Conservation (phyloP, 2,888 invertebrate species). For the Prosapia bicincta region DNA sequence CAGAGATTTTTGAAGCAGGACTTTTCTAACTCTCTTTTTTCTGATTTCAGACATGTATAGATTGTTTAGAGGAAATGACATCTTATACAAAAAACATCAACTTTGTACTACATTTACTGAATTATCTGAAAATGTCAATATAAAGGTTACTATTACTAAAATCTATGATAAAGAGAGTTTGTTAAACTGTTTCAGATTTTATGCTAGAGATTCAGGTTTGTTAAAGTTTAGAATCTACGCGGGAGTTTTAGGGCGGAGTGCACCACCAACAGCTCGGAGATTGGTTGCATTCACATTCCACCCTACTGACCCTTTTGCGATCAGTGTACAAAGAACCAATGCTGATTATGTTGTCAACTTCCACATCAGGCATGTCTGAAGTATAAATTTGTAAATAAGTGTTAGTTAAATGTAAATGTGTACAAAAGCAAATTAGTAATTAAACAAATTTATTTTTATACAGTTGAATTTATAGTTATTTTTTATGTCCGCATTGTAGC, state of each 20-base stretch:
- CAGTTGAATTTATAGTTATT: too few relatives aligned
- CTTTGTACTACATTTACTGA: too few relatives aligned
- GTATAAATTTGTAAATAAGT: background rate
- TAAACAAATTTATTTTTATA: too few relatives aligned
- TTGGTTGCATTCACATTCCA: conserved; percentile 95
- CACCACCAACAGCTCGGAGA: conserved; percentile 66
- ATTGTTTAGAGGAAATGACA: too few relatives aligned
- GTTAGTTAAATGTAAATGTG: background rate
- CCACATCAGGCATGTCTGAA: conserved; percentile 67
- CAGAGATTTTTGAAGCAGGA: too few relatives aligned
- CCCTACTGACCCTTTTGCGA: conserved; percentile 93
- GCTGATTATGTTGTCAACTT: conserved; percentile 94
- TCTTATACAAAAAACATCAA: too few relatives aligned
- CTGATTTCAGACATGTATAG: too few relatives aligned
- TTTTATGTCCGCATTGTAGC: too few relatives aligned
- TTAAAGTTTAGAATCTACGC: conserved; percentile 75
- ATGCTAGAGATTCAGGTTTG: conserved; percentile 74
- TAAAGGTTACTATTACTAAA: too few relatives aligned
- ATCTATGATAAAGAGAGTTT: too few relatives aligned
- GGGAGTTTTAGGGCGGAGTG: conserved; percentile 57
- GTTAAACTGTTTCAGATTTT: conserved; percentile 74
- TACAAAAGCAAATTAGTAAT: background rate
- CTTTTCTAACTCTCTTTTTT: too few relatives aligned
- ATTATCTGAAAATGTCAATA: too few relatives aligned
- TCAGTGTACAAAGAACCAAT: conserved; percentile 90